These are phyloP conservation scores for Ammodytes marinus DNA, from an alignment of 2,113 vertebrate genomes.

Conservation along the genomic window DNA sequence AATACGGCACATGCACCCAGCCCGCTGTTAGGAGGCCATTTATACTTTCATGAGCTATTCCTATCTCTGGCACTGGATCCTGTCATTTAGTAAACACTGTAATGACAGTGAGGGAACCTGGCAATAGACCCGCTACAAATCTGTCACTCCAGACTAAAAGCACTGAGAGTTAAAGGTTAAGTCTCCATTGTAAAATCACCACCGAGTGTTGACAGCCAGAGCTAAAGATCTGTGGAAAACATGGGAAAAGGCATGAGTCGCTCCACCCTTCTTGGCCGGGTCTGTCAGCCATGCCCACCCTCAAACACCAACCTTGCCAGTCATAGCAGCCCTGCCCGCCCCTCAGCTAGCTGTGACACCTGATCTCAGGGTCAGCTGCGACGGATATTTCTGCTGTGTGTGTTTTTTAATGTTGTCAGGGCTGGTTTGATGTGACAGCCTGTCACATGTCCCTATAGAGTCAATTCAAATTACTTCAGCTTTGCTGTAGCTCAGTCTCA, in stretches of 20 bases:
- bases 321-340: conserved; percentile 36
- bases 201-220: conserved; percentile 30
- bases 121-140: conserved; percentile 40
- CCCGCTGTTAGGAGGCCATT: conserved; percentile 66
- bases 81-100: conserved; percentile 78
- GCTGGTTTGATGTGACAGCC: conserved; percentile 72
- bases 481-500: conserved; percentile 49
- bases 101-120: conserved; percentile 60
- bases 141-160: conserved; percentile 52
- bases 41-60: conserved; percentile 78
- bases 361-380: conserved; percentile 84
- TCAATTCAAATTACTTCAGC: conserved; percentile 67
- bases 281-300: conserved; percentile 35
- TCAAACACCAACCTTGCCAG: conserved; percentile 33
- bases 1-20: conserved; percentile 68
- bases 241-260: conserved; percentile 42
- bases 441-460: conserved; percentile 77
- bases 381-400: conserved; percentile 79
- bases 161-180: conserved; percentile 51
- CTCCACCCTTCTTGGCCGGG: conserved; percentile 38
- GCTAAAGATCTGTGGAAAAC: conserved; percentile 40
- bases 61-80: conserved; percentile 72
- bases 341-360: conserved; percentile 73
- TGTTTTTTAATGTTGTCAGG: conserved; percentile 78
- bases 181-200: conserved; percentile 51